Base-by-base conservation (phyloP, 2,113 vertebrate species). In the Climacteris rufus region DNA sequence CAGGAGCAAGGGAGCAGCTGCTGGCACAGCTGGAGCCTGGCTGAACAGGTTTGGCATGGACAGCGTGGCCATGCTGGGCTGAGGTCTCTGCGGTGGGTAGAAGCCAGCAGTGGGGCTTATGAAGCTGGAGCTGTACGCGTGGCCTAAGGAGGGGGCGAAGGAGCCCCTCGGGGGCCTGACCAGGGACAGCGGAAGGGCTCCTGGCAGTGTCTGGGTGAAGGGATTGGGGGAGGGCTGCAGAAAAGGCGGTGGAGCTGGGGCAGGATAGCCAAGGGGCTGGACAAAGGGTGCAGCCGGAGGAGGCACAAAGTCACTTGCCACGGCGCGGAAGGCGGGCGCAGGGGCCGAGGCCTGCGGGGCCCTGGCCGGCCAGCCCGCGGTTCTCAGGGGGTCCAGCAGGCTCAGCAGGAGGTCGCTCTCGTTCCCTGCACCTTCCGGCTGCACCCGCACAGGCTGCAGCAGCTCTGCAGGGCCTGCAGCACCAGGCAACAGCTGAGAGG, bases 341-440 rank as follows among this genome's bases (percentile, higher is more conserved):
- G 95, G 42, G 13, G 87, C 57, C 1, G 97, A 86, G 65, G 89
- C 76, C 4, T 94, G 94, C 68, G 45, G 15, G 28, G 20, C 50
- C 3, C n/a, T 63, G 66, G 88, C 93, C 7, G 96, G 84, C 95
- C 97, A 96, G 90, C 68, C 83, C 57, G 94, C 80, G 35, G 88
- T 63, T 90, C 97, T 97, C 45, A 99, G 97, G 0, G 99, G 99
- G 95, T 99, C 99, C 68, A 99, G 98, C 42, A 99, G 98, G 70
- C 98, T 98, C 7, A 99, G 97, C 78, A 99, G 98, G 76, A 98
- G 98, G 13, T 98, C 96, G 6, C 95, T 96, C 54, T 98, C 90
- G 2, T 78, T 92, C 21, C 85, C 82, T 4, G 79, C 3, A 1
- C 77, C 54, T 28, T 98, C 98, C 0, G 96, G 8, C n/a, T 83